Base-by-base conservation (phyloP, 2,113 vertebrate species). In the Chamaea fasciata region DNA sequence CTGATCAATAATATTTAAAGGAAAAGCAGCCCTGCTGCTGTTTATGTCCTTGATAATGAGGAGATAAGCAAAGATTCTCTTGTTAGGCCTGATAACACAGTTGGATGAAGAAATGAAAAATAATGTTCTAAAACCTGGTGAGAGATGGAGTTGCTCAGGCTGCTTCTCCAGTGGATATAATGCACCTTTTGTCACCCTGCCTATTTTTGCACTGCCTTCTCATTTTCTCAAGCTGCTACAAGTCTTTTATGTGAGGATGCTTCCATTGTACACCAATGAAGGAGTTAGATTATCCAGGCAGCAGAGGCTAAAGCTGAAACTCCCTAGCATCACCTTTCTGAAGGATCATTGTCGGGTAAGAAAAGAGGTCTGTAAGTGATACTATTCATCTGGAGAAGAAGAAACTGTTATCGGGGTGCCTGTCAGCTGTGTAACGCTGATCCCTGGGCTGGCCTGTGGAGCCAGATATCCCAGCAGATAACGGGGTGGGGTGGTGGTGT, bases 301-400 rank as follows among this genome's bases (percentile, higher is more conserved):
- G 37, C 47, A 17, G 6, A 27, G 37, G 62, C 83, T 91, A 57
- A 79, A 89, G 62, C 62, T 64, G 81, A 92, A 96, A 76, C 57
- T 87, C 69, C 24, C 52, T 11, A 44, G 94, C 60, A 89, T 92
- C 89, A 82, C 37, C 75, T 93, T 92, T 88, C 92, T 57, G 52
- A 71, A 47, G 69, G 67, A 57, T 90, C 89, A 91, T 64, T 92
- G 81, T 79, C 74, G 46, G 71, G 57, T 84, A 85, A 35, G 91
- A 87, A 96, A 95, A 91, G 27, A 79, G 68, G 89, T 63, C 57
- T 90, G 94, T 91, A 96, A 95, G 64, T 19, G 91, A 96, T 94
- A 67, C 91, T 79, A 53, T 68, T 94, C 87, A 62, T 5, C n/a
- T 22, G 50, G 56, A 82, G 31, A 76, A n/a, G 75, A 67, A 60